Evolutionary conservation across 2,888 invertebrate genomes (phyloP).

Genomic region (Beris morrisii): DNA sequence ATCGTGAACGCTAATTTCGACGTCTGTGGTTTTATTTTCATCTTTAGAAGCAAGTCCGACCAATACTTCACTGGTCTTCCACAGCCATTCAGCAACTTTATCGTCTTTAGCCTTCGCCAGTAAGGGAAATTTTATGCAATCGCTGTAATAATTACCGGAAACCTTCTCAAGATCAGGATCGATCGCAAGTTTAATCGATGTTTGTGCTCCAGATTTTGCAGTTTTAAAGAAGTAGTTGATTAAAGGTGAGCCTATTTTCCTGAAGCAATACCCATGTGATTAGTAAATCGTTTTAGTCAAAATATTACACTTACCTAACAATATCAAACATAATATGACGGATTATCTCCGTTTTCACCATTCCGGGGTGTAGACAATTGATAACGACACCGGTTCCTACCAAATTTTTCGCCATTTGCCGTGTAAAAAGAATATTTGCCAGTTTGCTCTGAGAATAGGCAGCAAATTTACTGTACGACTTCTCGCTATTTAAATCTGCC

Average conservation of each 20-base stretch:
- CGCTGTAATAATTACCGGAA: constrained; percentile 58
- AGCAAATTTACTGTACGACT: constrained; percentile 64
- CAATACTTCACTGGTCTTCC: constrained; percentile 59
- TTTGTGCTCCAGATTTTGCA: constrained; percentile 52
- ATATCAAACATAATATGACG: constrained; percentile 59
- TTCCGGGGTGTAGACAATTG: constrained; percentile 73
- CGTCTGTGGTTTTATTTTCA: constrained; percentile 11
- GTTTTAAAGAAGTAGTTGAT: constrained; percentile 50
- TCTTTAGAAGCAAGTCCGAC: constrained; percentile 43
- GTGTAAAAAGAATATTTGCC: constrained; percentile 75
- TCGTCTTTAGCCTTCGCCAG: constrained; percentile 60
- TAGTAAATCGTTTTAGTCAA: not conserved
- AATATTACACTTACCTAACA: constrained; percentile 35
- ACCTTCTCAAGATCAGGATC: constrained; percentile 51
- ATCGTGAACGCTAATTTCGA: constrained; percentile 12
- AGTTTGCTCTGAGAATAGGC: constrained; percentile 79
- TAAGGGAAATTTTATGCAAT: constrained; percentile 60
- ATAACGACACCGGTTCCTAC: constrained; percentile 65
- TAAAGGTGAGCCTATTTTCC: constrained; percentile 42
- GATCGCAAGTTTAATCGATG: constrained; percentile 51
- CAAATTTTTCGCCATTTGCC: constrained; percentile 66
- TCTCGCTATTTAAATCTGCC: constrained; percentile 72
- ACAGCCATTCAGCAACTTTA: constrained; percentile 62
- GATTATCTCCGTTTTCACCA: constrained; percentile 73
- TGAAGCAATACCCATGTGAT: constrained; percentile 30